These are phyloP conservation scores for Chondrilla cf. caribensis DNA, from an alignment of 37 sponge, comb jelly and placozoan species.

Conservation along the genomic window DNA sequence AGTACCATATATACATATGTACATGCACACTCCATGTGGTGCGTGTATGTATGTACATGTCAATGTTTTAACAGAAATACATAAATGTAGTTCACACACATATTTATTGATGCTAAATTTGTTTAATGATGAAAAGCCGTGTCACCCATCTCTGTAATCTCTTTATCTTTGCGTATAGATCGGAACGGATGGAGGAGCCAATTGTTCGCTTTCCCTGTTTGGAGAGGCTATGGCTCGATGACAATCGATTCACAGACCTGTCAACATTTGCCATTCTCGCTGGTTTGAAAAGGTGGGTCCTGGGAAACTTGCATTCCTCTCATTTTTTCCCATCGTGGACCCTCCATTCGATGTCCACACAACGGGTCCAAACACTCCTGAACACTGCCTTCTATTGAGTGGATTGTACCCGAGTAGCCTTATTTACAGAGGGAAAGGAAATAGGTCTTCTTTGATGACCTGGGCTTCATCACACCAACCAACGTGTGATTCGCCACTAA, in stretches of 20 bases:
- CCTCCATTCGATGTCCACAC: not conserved
- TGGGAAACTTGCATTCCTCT: too few relatives aligned
- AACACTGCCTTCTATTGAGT: not conserved
- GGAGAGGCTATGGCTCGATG: conserved; percentile 81
- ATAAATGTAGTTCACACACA: too few relatives aligned
- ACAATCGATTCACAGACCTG: conserved; percentile 72
- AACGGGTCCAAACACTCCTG: not conserved
- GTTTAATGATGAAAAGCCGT: too few relatives aligned
- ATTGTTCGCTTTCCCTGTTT: conserved; percentile 56
- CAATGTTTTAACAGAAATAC: too few relatives aligned
- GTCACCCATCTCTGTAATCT: too few relatives aligned
- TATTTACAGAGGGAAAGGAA: not conserved
- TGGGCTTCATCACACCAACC: not conserved
- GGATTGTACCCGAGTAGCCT: not conserved
- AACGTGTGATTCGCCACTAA: too few relatives aligned
- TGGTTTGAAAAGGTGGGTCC: conserved; percentile 71
- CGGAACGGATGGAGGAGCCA: not conserved
- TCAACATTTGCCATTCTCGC: conserved; percentile 80
- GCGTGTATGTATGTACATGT: too few relatives aligned
- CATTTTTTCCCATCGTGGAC: too few relatives aligned
- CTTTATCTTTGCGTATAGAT: too few relatives aligned
- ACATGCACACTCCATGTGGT: too few relatives aligned
- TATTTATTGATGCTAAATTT: too few relatives aligned
- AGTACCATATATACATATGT: too few relatives aligned
- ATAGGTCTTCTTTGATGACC: not conserved